These are phyloP conservation scores for Norana najaformis DNA, from an alignment of 2,888 invertebrate species.

Conservation along the genomic window DNA sequence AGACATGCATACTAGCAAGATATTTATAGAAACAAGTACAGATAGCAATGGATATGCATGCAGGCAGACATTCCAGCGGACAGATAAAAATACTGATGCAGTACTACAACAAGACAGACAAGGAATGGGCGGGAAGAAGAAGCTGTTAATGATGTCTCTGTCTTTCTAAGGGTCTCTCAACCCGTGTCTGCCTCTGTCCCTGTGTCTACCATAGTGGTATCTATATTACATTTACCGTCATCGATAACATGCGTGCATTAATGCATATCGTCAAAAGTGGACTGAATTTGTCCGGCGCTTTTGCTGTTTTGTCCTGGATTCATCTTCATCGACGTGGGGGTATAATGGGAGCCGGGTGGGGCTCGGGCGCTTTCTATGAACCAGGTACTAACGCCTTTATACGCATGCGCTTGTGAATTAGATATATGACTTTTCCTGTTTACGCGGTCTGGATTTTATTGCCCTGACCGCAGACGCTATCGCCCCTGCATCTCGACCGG, in stretches of 20 bases:
- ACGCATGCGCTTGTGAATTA: not conserved
- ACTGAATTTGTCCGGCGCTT: not conserved
- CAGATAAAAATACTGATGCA: too few relatives aligned
- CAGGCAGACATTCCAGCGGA: too few relatives aligned
- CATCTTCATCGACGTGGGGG: not conserved
- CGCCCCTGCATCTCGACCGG: not conserved
- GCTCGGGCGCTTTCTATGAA: not conserved
- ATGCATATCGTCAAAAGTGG: not conserved
- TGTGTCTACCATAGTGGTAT: not conserved
- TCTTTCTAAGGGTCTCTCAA: not conserved
- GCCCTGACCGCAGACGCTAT: not conserved
- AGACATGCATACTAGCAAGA: too few relatives aligned
- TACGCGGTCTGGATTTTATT: not conserved
- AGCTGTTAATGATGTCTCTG: not conserved
- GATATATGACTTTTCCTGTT: slow-evolving; percentile 13
- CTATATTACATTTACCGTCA: not conserved
- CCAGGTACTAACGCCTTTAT: not conserved
- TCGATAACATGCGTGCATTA: not conserved
- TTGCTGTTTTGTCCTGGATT: not conserved
- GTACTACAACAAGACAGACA: too few relatives aligned
- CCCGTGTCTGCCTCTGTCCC: not conserved
- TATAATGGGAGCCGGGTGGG: not conserved
- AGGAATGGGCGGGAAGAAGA: not conserved
- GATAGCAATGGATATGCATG: too few relatives aligned
- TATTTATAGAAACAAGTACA: too few relatives aligned